These are phyloP conservation scores for Nasonovia ribisnigri DNA, from an alignment of 2,888 invertebrate genomes.

Conservation along the genomic window DNA sequence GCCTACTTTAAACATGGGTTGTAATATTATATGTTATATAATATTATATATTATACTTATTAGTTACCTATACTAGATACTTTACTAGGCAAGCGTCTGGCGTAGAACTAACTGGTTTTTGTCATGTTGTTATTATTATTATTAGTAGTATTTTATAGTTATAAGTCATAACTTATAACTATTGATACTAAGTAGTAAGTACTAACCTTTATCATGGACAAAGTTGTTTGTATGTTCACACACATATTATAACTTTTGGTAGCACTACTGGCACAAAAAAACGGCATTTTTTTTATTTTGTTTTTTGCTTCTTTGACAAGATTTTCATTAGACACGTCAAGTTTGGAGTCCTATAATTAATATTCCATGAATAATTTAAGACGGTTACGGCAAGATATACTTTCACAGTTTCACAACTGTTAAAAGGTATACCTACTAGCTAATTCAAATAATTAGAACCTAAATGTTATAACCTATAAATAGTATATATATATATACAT, in stretches of 20 bases:
- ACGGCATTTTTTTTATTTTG: conserved; percentile 3
- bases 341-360: conserved; percentile 5
- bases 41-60: background rate
- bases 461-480: background rate
- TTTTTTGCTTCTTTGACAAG: background rate
- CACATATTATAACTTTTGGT: conserved; percentile 51
- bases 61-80: too few relatives aligned
- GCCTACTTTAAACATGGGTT: background rate
- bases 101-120: too few relatives aligned
- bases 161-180: too few relatives aligned
- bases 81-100: too few relatives aligned
- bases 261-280: conserved; percentile 27
- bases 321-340: background rate
- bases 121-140: too few relatives aligned
- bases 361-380: background rate
- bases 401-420: background rate
- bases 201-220: conserved; percentile 43
- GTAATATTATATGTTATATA: background rate
- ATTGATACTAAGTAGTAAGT: background rate
- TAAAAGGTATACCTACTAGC: too few relatives aligned
- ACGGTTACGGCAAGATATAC: background rate
- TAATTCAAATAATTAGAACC: background rate
- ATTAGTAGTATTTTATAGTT: too few relatives aligned
- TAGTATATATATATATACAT: too few relatives aligned
- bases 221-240: conserved; percentile 27